phyloP scores from a whole-genome alignment of 2,797 vertebrate genomes.

The Helostoma temminkii region DNA sequence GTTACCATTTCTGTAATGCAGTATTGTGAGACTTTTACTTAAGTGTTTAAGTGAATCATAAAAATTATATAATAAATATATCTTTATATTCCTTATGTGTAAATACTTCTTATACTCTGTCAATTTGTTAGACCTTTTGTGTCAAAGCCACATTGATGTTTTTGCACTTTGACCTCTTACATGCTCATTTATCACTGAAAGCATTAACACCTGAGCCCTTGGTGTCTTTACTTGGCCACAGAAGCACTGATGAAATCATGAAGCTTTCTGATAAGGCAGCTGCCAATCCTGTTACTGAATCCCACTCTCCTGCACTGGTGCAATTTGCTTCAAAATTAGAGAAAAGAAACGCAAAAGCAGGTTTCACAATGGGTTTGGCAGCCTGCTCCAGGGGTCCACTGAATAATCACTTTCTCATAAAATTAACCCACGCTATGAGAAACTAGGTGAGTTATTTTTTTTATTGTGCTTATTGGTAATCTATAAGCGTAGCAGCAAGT shows the following conservation, averaged over 20 bases:
- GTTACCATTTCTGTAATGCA: not conserved
- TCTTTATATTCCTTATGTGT: not conserved
- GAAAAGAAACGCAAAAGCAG: slow-evolving; percentile 34
- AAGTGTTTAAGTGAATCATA: too few relatives aligned
- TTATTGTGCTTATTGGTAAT: slow-evolving; percentile 59
- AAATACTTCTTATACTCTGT: not conserved
- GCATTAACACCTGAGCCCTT: slow-evolving; percentile 23
- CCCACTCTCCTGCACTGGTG: slow-evolving; percentile 4
- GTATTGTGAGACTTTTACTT: too few relatives aligned
- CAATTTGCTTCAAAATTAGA: slow-evolving; percentile 35
- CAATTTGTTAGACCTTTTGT: not conserved
- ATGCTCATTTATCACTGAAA: not conserved
- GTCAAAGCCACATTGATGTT: slow-evolving; percentile 3
- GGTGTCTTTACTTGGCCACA: slow-evolving; percentile 6
- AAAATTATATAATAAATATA: too few relatives aligned
- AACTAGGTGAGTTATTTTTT: slow-evolving; percentile 48
- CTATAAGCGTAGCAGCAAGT: slow-evolving; percentile 46
- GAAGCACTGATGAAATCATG: slow-evolving; percentile 26
- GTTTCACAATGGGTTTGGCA: slow-evolving; percentile 45
- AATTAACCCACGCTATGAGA: slow-evolving; percentile 42
- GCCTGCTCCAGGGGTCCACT: slow-evolving; percentile 27
- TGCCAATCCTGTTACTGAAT: slow-evolving; percentile 35
- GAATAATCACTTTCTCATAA: slow-evolving; percentile 41
- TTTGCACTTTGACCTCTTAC: slow-evolving; percentile 1
- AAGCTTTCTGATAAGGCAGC: slow-evolving; percentile 42